A percentile compares a stretch with the other conserved stretches of the same genome.
Conservation (phyloP, 1,140 invertebrate species). For the Drosophila prosaltans region DNA sequence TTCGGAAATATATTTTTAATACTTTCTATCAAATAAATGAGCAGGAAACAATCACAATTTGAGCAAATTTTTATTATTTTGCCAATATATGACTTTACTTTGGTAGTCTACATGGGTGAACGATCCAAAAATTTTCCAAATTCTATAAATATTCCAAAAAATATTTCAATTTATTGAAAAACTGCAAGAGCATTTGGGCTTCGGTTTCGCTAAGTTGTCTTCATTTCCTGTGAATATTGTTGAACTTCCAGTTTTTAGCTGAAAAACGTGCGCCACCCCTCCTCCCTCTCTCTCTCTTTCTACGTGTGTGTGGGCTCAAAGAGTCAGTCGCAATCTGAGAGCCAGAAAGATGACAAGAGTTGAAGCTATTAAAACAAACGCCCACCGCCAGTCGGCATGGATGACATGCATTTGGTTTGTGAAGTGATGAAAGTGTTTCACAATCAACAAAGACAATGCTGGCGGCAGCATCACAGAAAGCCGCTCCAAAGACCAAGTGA, state of each 20-base stretch:
- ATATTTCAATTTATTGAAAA: neutral
- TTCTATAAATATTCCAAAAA: too few relatives aligned
- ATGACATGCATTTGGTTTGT: slow-evolving; percentile 65
- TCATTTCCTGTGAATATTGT: slow-evolving; percentile 9
- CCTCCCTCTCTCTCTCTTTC: slow-evolving; percentile 36
- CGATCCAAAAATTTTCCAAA: too few relatives aligned
- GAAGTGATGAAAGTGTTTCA: slow-evolving; percentile 79
- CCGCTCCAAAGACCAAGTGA: slow-evolving; percentile 17
- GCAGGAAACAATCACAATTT: too few relatives aligned
- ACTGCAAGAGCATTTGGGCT: neutral
- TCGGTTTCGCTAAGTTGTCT: neutral
- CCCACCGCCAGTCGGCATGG: slow-evolving; percentile 63
- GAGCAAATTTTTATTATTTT: too few relatives aligned
- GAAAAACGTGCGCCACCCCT: slow-evolving; percentile 42
- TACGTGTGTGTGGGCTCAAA: slow-evolving; percentile 67
- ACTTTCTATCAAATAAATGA: too few relatives aligned
- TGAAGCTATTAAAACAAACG: slow-evolving; percentile 74
- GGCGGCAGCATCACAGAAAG: slow-evolving; percentile 68
- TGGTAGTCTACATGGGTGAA: too few relatives aligned
- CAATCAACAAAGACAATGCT: slow-evolving; percentile 67
- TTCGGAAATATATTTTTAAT: too few relatives aligned
- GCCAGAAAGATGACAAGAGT: slow-evolving; percentile 55
- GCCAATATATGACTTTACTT: too few relatives aligned
- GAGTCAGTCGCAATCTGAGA: slow-evolving; percentile 37
- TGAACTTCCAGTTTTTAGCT: slow-evolving; percentile 9